These are phyloP conservation scores for Bursaphelenchus okinawaensis DNA, from an alignment of 2,888 invertebrate species.

Conservation along the genomic window DNA sequence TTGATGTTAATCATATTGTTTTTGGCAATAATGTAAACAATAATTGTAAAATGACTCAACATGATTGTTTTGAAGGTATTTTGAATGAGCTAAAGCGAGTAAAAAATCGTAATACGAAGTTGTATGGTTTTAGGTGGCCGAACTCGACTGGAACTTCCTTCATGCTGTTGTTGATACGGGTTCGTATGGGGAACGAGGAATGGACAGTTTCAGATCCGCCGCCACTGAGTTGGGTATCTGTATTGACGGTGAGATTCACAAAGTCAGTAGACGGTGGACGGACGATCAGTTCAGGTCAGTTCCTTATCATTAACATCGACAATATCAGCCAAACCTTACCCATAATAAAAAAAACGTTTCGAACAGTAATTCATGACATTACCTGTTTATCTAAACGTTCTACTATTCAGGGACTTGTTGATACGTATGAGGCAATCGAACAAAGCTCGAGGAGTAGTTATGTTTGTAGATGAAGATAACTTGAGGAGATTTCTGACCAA, in stretches of 20 bases:
- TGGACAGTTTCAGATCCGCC: constrained; percentile 52
- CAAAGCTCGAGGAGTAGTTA: constrained; percentile 67
- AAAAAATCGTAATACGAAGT: too few relatives aligned
- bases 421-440: constrained; percentile 63
- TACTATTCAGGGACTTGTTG: constrained; percentile 64
- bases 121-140: constrained; percentile 60
- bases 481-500: constrained; percentile 58
- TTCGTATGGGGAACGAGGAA: constrained; percentile 69
- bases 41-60: too few relatives aligned
- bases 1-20: too few relatives aligned
- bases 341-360: too few relatives aligned
- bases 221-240: constrained; percentile 60
- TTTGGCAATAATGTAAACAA: too few relatives aligned
- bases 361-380: too few relatives aligned
- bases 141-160: constrained; percentile 72
- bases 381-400: too few relatives aligned
- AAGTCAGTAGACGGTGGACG: constrained; percentile 49
- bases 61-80: too few relatives aligned
- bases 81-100: too few relatives aligned
- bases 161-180: constrained; percentile 74
- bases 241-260: constrained; percentile 63
- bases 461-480: constrained; percentile 72
- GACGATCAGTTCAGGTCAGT: constrained; percentile 47
- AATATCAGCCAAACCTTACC: too few relatives aligned
- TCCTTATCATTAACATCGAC: neutral